Conservation (phyloP, 2,113 vertebrate species). For the Scalopus aquaticus region DNA sequence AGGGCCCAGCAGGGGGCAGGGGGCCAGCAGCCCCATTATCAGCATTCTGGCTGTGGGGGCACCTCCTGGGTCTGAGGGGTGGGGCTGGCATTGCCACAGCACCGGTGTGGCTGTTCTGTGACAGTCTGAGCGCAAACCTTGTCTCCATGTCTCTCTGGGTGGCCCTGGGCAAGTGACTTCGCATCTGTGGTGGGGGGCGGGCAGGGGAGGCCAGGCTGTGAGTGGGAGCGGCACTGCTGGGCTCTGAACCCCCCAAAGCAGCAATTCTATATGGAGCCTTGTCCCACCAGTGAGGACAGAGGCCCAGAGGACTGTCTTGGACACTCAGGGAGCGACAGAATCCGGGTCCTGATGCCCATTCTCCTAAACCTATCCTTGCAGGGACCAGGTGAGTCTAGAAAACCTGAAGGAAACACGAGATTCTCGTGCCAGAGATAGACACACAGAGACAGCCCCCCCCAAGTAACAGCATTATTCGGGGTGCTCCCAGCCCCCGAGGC, state of each 20-base stretch:
- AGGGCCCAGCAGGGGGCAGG: neutral
- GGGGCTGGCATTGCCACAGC: neutral
- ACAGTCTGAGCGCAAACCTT: neutral
- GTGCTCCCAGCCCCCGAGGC: neutral
- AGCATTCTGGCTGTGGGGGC: neutral
- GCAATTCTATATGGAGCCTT: rapidly evolving
- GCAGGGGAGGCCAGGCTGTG: too few species aligned
- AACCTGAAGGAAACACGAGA: neutral
- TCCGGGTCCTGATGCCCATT: neutral
- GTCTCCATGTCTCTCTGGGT: rapidly evolving
- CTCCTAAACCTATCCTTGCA: neutral
- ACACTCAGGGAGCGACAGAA: too few species aligned
- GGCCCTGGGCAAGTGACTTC: neutral
- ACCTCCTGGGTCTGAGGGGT: too few species aligned
- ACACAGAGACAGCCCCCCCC: too few species aligned
- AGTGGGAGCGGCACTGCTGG: too few species aligned
- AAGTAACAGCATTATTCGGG: too few species aligned
- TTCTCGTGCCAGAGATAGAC: neutral
- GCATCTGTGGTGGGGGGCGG: too few species aligned
- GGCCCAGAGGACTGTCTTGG: neutral
- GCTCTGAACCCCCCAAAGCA: too few species aligned
- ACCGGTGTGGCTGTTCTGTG: too few species aligned
- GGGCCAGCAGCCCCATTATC: neutral
- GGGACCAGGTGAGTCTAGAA: neutral
- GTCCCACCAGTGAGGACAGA: neutral